Base-by-base conservation (phyloP, 2,888 invertebrate genomes). In the Diloba caeruleocephala region DNA sequence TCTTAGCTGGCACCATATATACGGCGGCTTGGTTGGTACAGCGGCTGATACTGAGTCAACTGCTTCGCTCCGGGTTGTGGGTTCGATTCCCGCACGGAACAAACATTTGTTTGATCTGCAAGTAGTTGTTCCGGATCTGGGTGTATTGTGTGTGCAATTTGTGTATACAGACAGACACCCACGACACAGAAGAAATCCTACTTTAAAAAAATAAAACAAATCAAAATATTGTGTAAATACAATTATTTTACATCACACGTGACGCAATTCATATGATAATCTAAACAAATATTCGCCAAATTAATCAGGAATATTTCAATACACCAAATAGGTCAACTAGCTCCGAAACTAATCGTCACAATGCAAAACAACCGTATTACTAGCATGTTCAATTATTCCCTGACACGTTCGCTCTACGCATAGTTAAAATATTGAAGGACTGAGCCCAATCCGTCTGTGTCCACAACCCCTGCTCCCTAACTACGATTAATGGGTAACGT, bases 401-500 rank as follows among this genome's bases (percentile, higher is more conserved):
- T 46, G 41, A 59, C 69, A 64, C 57, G 57, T 56, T 53, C 48
- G 43, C 43, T 62, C 60, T 63, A 69, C 62, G 61, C 63, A 63
- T 70, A 60, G 75, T 72, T 80, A 74, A 80, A 81, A 79, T 81
- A 82, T 80, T 76, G 81, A 81, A 76, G 76, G 71, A 75, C 74
- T 54, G 49, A 31, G 64, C 66, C 79, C 84, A 78, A 89, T 89
- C 78, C 81, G 83, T 90, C 89, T 85, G 79, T 83, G 87, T 88
- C 89, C 73, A 62, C 78, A 76, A 70, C 86, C 84, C 87, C 82
- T 84, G 84, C 73, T 76, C 75, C 55, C 76, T 71, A 82, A 84
- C 84, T 81, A 77, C 81, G 82, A 89, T 89, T 87, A 90, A 90
- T 90, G 82, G 60, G 69, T 73, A 74, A 78, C 81, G 84, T 88